Percentiles rank a stretch among this genome's conserved stretches.
These are phyloP conservation scores for Parotocinclus haroldoi DNA, from an alignment of 2,797 vertebrate species.

Conservation along the genomic window DNA sequence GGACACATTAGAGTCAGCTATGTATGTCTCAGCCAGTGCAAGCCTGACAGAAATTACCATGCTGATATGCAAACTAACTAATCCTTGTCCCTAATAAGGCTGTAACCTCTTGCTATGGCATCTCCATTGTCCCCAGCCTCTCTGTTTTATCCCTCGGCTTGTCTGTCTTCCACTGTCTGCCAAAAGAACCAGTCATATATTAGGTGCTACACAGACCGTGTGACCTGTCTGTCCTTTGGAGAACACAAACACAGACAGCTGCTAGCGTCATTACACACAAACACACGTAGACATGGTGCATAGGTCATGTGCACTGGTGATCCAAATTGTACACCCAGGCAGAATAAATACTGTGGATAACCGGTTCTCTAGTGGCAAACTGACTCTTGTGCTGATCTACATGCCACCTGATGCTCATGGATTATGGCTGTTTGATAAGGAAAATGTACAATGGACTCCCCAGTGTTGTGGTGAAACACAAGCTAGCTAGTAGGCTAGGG, in stretches of 20 bases:
- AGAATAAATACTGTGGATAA: no score
- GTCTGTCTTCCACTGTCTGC: background rate
- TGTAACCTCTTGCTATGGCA: constrained; percentile 2
- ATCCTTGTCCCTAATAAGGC: constrained; percentile 25
- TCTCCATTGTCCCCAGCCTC: no score
- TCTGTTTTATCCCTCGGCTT: constrained; percentile 10
- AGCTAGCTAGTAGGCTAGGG: constrained; percentile 22
- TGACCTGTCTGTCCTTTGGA: constrained; percentile 14
- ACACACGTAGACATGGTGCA: background rate
- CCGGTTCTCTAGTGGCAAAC: no score
- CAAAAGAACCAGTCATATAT: constrained; percentile 7
- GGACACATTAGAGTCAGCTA: no score
- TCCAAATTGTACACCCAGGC: background rate
- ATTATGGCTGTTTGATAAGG: background rate
- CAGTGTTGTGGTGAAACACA: constrained; percentile 6
- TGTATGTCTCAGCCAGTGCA: background rate
- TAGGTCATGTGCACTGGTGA: background rate
- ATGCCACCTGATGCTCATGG: background rate
- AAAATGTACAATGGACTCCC: constrained; percentile 3
- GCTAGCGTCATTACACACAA: background rate
- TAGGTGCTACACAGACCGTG: constrained; percentile 5
- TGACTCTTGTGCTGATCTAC: constrained; percentile 2
- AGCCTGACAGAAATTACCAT: background rate
- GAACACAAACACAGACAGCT: constrained; percentile 14
- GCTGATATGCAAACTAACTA: constrained; percentile 14